A percentile compares a stretch with the other conserved stretches of the same genome.
Evolutionary conservation across 2,888 invertebrate genomes (phyloP).

Genomic region (Cotesia congregata): DNA sequence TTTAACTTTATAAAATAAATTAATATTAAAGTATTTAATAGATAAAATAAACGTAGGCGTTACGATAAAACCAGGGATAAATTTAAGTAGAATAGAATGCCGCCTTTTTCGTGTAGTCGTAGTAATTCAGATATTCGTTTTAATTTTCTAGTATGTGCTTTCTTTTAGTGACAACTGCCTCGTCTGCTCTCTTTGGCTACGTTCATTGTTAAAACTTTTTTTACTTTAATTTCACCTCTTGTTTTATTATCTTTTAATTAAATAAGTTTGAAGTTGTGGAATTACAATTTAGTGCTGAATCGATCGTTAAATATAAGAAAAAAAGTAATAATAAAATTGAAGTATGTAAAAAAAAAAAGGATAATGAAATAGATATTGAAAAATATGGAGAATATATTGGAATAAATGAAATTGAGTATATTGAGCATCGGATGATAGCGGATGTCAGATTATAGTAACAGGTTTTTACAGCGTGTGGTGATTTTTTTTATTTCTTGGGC

Average conservation of each 20-base stretch:
- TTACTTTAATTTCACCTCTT: not conserved
- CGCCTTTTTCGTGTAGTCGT: conserved; percentile 37
- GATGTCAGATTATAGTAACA: not conserved
- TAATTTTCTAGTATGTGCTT: conserved; percentile 8
- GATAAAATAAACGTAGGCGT: conserved; percentile 30
- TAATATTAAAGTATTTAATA: conserved; percentile 7
- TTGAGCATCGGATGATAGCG: not conserved
- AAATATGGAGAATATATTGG: not conserved
- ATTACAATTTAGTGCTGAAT: not conserved
- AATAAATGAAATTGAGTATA: not conserved
- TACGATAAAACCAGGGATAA: conserved; percentile 2
- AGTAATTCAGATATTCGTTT: conserved; percentile 15
- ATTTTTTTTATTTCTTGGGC: conserved; percentile 44
- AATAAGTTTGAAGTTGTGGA: not conserved
- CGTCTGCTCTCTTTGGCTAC: conserved; percentile 27
- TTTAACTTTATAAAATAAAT: not conserved
- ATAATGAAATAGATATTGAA: not conserved
- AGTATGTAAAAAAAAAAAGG: not conserved
- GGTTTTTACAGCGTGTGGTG: not conserved
- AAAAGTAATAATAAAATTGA: not conserved
- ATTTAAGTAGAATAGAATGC: conserved; percentile 9
- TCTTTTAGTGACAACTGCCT: conserved; percentile 14
- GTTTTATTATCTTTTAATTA: conserved; percentile 11
- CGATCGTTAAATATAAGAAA: not conserved
- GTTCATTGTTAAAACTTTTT: conserved; percentile 16